Evolutionary conservation across 2,113 vertebrate genomes (phyloP).

Genomic region (Pithys albifrons): DNA sequence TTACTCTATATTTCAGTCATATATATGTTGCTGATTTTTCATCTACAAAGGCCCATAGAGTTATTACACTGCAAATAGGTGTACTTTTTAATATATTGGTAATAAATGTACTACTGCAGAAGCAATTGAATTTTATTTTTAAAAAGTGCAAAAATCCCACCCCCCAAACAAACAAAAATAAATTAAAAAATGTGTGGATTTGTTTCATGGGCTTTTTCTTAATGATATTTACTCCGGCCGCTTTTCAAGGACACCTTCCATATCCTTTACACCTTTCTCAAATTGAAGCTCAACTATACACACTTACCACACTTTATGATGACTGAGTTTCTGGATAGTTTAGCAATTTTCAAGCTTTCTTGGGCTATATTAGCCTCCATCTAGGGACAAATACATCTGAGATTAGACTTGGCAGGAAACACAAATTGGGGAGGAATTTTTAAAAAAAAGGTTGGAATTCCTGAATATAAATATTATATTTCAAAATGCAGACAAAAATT

Average conservation of each 20-base stretch:
- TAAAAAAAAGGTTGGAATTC: neutral
- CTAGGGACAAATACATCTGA: neutral
- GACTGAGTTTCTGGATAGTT: neutral
- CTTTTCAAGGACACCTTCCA: neutral
- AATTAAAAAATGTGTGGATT: accelerated
- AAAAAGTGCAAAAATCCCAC: neutral
- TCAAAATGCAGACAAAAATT: neutral
- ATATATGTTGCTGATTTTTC: neutral
- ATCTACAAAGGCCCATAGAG: neutral
- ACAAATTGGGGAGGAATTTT: neutral
- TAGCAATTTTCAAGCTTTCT: neutral
- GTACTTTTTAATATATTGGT: neutral
- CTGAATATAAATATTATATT: neutral
- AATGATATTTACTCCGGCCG: neutral
- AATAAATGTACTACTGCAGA: neutral
- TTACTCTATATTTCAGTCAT: neutral
- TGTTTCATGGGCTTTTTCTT: neutral
- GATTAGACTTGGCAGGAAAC: neutral
- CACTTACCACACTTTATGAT: neutral
- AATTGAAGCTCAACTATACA: neutral
- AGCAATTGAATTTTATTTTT: neutral
- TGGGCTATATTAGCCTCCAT: neutral
- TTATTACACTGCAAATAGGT: neutral
- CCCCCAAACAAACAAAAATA: neutral
- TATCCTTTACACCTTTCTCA: neutral